Percentiles rank a stretch among this genome's conserved stretches.
phyloP scores from a whole-genome alignment of 2,888 invertebrate genomes.

The Chesias legatella region DNA sequence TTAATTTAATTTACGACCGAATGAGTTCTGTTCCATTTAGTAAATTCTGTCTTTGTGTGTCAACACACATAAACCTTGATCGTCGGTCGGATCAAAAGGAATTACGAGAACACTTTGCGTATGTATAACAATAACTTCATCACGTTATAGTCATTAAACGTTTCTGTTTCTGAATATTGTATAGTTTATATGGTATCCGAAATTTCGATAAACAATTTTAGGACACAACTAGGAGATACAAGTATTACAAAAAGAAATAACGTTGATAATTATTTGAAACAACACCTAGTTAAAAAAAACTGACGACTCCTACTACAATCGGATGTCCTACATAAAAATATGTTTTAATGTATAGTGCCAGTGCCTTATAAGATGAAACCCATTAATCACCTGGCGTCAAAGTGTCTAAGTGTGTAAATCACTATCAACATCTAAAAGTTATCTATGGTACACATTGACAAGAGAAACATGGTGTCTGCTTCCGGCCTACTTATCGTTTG shows the following conservation, averaged over 20 bases:
- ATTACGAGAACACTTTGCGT: background rate
- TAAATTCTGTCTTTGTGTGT: conserved; percentile 33
- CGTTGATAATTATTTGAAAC: background rate
- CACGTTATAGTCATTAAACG: no score
- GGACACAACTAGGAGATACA: no score
- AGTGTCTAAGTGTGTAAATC: conserved; percentile 37
- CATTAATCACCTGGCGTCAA: conserved; percentile 36
- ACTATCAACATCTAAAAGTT: conserved; percentile 38
- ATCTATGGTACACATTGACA: conserved; percentile 39
- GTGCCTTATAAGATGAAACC: conserved; percentile 19
- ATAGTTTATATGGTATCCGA: no score
- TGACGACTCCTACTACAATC: conserved; percentile 1
- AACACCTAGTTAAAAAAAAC: no score
- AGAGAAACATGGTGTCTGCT: conserved; percentile 46
- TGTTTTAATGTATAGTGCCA: background rate
- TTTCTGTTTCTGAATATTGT: no score
- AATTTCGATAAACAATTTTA: no score
- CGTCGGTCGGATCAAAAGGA: conserved; percentile 18
- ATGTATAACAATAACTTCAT: no score
- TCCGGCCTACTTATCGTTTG: conserved; percentile 51
- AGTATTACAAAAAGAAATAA: no score
- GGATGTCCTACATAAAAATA: conserved; percentile 3
- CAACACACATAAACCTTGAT: conserved; percentile 18
- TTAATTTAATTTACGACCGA: conserved; percentile 45
- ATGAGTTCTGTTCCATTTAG: conserved; percentile 45